Percentiles rank a stretch among this genome's conserved stretches.
Evolutionary conservation across 2,113 vertebrate species (phyloP).

Genomic region (Pholis gunnellus): DNA sequence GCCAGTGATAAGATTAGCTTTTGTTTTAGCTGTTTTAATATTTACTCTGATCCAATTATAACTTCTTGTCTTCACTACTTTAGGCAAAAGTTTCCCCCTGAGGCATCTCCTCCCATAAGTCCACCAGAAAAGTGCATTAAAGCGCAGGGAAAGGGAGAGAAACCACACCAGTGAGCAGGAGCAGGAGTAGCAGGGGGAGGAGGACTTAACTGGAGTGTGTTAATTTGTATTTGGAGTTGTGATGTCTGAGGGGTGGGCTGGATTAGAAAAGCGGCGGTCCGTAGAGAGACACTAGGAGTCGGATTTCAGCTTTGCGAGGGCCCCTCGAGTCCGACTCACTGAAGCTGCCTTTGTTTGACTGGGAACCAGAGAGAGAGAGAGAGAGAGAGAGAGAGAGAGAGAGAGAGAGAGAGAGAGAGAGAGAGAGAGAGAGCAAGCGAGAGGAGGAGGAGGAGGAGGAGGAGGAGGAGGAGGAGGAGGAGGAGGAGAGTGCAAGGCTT

Average conservation of each 20-base stretch:
- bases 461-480: constrained; percentile 24
- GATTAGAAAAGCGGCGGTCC: constrained; percentile 75
- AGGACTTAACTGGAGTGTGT: constrained; percentile 51
- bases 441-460: constrained; percentile 33
- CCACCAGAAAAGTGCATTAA: constrained; percentile 19
- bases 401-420: background rate
- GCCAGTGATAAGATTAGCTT: background rate
- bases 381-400: constrained; percentile 26
- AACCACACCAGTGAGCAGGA: constrained; percentile 40
- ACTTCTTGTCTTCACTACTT: background rate
- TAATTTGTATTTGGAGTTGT: constrained; percentile 71
- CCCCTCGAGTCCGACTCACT: constrained; percentile 74
- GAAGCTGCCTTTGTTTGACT: constrained; percentile 84
- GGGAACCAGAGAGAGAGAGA: constrained; percentile 62
- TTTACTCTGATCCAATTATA: constrained; percentile 7
- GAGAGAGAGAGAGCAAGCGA: background rate
- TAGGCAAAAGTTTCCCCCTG: constrained; percentile 7
- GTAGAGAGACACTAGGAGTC: constrained; percentile 74
- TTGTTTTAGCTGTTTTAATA: background rate
- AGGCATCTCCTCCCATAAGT: constrained; percentile 12
- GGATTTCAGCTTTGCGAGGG: constrained; percentile 77
- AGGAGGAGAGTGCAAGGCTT: constrained; percentile 60
- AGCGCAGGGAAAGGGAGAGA: constrained; percentile 46
- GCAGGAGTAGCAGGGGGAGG: constrained; percentile 3
- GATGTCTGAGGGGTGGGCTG: constrained; percentile 66